phyloP scores from a whole-genome alignment of 2,113 vertebrate species.

The Hyperopisus bebe region DNA sequence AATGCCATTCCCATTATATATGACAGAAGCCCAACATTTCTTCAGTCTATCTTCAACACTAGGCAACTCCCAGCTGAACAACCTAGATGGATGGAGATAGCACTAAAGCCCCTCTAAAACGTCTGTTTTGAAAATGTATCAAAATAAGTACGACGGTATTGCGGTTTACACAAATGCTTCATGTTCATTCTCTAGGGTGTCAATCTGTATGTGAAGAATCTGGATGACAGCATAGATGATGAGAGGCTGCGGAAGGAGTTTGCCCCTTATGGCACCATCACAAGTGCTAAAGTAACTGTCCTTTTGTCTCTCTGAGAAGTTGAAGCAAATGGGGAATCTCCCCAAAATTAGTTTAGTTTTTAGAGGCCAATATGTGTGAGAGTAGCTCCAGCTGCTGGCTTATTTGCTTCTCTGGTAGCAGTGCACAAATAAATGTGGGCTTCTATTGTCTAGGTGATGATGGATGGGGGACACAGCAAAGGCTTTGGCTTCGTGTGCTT shows the following conservation, averaged over 20 bases:
- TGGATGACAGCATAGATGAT: constrained; percentile 85
- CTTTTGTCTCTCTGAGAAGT: background rate
- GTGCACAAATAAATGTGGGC: background rate
- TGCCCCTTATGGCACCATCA: constrained; percentile 89
- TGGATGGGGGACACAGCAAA: constrained; percentile 85
- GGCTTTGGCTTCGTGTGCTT: constrained; percentile 98
- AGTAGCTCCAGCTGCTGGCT: background rate
- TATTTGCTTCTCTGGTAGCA: background rate
- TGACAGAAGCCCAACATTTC: background rate
- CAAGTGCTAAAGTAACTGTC: constrained; percentile 83
- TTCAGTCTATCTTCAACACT: background rate
- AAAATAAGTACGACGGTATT: background rate
- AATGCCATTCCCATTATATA: background rate
- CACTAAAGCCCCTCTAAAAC: background rate
- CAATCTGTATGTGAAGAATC: constrained; percentile 94
- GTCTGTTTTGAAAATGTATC: background rate
- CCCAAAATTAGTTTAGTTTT: background rate
- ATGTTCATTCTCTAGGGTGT: constrained; percentile 69
- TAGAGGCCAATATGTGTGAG: background rate
- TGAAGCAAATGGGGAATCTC: background rate
- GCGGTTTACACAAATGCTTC: background rate
- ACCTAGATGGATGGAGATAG: background rate
- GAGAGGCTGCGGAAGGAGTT: constrained; percentile 88
- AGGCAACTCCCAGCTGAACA: background rate
- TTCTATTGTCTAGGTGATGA: constrained; percentile 80